Base-by-base conservation (phyloP, 2,113 vertebrate genomes). In the Rattus rattus region DNA sequence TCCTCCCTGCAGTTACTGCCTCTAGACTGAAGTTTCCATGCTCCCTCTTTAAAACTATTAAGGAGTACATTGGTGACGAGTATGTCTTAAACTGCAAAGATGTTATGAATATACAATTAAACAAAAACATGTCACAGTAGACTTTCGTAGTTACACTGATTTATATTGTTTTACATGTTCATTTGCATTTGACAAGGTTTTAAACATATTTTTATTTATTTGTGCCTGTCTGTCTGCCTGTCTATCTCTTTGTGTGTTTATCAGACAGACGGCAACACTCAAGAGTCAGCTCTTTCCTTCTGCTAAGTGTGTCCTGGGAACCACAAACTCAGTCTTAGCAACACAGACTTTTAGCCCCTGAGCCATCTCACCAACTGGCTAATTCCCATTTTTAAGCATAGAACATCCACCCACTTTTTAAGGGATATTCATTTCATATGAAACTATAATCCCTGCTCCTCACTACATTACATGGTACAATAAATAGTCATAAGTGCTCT, bases 381-480 rank as follows among this genome's bases (percentile, higher is more conserved):
- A 88, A n/a, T 54, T 70, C 33, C 24, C 0, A 11, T 4, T 88
- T 54, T 88, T n/a, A 88, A 56, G 24, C 14, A 56, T 30, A 19
- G 33, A 54, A 39, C 36, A 75, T 24, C 54, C 13, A 22, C 5
- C 8, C 30, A 47, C 24, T 19, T 59, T 14, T 43, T 8, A 47
- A 47, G 56, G 5, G 5, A 30, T 61, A 7, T 75, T 90, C 7
- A 83, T 56, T 96, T 47, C 72, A 91, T 14, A 69, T 69, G 16
- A 4, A 94, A 24, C 24, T 54, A 92, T 72, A 52, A 84, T 84
- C 84, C 90, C 39, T 61, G n/a, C 33, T 49, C 95, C 26, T 93
- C 77, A 4, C 67, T 65, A 67, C 43, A 69, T 30, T 10, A 30
- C 86, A 9, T 77, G n/a, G 17, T 79, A n/a, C 93, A 56, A 39